Conservation (phyloP, 2,113 vertebrate genomes). For the Strigops habroptila region DNA sequence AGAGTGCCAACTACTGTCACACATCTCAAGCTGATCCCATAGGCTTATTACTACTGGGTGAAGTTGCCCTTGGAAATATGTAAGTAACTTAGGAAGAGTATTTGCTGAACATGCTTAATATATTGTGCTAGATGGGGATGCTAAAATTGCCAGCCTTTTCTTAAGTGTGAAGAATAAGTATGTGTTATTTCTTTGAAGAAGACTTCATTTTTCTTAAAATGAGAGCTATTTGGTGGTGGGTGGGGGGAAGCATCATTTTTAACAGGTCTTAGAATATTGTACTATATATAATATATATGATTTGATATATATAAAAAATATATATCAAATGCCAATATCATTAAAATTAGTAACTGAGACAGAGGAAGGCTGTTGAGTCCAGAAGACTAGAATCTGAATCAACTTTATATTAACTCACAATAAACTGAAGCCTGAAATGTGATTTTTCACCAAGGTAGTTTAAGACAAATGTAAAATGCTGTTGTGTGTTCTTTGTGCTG, state of each 20-base stretch:
- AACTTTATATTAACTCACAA: not conserved
- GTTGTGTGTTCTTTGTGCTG: slow-evolving; percentile 26
- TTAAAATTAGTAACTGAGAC: not conserved
- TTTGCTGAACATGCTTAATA: not conserved
- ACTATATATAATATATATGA: not conserved
- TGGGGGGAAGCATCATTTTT: not conserved
- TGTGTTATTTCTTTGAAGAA: not conserved
- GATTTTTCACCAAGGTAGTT: not conserved
- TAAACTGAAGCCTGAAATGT: not conserved
- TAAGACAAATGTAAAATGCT: not conserved
- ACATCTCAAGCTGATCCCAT: slow-evolving; percentile 90
- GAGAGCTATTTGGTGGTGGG: fast-evolving
- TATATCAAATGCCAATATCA: not conserved
- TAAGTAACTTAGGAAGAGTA: slow-evolving; percentile 68
- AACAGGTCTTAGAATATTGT: not conserved
- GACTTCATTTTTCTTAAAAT: not conserved
- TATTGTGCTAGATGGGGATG: not conserved
- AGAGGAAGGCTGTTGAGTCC: not conserved
- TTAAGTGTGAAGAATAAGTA: not conserved
- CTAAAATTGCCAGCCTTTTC: not conserved
- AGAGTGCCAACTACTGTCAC: slow-evolving; percentile 99
- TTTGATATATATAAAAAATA: not conserved
- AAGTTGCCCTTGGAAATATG: slow-evolving; percentile 97
- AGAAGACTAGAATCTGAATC: not conserved
- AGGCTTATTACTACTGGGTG: slow-evolving; percentile 89